phyloP scores from a whole-genome alignment of 2,888 invertebrate species.

The Timema podura region DNA sequence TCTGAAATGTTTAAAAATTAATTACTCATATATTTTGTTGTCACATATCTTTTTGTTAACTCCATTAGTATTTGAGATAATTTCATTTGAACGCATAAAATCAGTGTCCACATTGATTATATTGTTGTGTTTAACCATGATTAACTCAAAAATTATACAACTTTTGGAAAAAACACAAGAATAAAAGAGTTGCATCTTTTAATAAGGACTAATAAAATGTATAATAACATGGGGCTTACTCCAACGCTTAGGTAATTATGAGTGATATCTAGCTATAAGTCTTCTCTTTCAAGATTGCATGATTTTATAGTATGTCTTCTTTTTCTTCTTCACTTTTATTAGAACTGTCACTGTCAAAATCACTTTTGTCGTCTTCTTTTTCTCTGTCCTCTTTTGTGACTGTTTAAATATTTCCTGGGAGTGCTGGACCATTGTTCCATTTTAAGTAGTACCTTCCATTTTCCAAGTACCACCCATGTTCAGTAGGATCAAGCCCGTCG shows the following conservation, averaged over 20 bases:
- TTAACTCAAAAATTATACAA: background rate
- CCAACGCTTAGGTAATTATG: background rate
- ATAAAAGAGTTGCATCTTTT: background rate
- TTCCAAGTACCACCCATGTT: constrained; percentile 1
- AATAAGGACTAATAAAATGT: too few relatives aligned
- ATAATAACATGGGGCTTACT: background rate
- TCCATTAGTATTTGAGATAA: too few relatives aligned
- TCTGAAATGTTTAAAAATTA: too few relatives aligned
- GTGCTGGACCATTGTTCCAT: constrained; percentile 4
- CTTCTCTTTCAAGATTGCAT: background rate
- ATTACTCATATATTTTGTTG: too few relatives aligned
- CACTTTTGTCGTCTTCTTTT: background rate
- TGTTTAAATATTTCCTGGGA: background rate
- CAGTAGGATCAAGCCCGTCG: constrained; percentile 6
- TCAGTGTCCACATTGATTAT: too few relatives aligned
- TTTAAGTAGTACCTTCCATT: background rate
- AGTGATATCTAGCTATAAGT: background rate
- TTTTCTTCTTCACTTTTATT: background rate
- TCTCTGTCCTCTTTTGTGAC: constrained; percentile 7
- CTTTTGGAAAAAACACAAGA: background rate
- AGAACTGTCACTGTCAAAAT: background rate
- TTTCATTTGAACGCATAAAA: too few relatives aligned
- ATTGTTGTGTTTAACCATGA: background rate
- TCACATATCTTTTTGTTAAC: too few relatives aligned
- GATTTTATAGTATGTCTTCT: background rate